These are phyloP conservation scores for Ictalurus furcatus DNA, from an alignment of 2,113 vertebrate species.

Conservation along the genomic window DNA sequence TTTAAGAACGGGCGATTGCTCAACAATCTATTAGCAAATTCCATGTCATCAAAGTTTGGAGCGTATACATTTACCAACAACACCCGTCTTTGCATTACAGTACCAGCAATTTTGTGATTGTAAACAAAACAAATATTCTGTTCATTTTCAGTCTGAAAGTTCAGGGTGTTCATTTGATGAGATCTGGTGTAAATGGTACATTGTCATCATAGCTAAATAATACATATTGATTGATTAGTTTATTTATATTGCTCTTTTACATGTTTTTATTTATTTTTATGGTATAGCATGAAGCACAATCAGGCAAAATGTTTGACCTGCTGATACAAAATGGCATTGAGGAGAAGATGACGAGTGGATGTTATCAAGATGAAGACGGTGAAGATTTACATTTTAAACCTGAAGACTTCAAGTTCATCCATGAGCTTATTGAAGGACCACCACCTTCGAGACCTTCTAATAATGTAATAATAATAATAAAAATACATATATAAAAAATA, in stretches of 20 bases:
- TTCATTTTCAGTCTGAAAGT: not conserved
- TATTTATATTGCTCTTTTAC: not conserved
- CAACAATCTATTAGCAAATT: too few species aligned
- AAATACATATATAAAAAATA: too few species aligned
- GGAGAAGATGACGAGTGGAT: constrained; percentile 59
- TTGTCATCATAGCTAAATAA: not conserved
- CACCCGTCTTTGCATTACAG: too few species aligned
- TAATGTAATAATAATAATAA: too few species aligned
- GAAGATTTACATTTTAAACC: too few species aligned
- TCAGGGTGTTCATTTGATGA: not conserved
- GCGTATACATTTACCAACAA: too few species aligned
- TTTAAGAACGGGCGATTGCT: too few species aligned
- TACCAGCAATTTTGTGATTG: too few species aligned
- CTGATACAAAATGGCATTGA: constrained; percentile 79
- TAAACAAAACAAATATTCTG: not conserved
- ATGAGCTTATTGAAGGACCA: too few species aligned
- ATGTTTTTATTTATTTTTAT: not conserved
- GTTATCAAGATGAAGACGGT: not conserved
- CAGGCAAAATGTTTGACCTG: constrained; percentile 87
- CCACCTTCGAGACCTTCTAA: too few species aligned
- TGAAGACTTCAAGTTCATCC: too few species aligned
- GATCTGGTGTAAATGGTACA: not conserved
- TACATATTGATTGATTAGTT: not conserved
- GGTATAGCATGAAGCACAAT: constrained; percentile 82
- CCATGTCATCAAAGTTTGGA: too few species aligned